Base-by-base conservation (phyloP, 2,797 vertebrate genomes). In the Schizopygopsis malacanthus region DNA sequence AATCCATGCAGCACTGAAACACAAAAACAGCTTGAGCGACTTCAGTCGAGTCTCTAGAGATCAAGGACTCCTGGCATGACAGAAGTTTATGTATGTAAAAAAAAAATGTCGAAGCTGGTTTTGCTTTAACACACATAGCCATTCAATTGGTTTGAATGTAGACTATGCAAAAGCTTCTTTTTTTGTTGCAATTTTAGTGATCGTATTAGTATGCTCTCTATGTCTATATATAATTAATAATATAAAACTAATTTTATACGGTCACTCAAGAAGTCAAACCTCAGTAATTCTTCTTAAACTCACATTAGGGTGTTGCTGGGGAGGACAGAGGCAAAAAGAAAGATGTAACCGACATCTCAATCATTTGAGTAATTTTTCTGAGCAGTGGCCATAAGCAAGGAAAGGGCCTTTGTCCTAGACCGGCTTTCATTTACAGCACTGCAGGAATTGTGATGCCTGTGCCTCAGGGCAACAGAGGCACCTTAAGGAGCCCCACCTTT, bases 401-500 rank as follows among this genome's bases (percentile, higher is more conserved):
- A 90, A 93, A 94, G 94, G 91, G 93, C 93, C 94, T 95, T 95
- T 95, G 95, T 95, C 94, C 93, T 92, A 85, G 70, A 85, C 81
- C 87, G 91, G 92, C 94, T 95, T 94, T 94, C 90, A 94, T 94
- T 93, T 94, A 92, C 93, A 93, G 91, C 94, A 94, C 94, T 93
- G 92, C 92, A 91, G 94, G 93, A 95, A 93, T 94, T 92, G 94
- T 95, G 95, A 95, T 95, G 94, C 91, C 94, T 92, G 89, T 93
- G 94, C 94, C 95, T 94, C 90, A 90, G 93, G 95, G 95, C 95
- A 90, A 95, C 92, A 95, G 93, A 95, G 91, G 93, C 94, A 95
- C 95, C 95, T 95, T 93, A 94, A 95, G 94, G 94, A 95, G 93
- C 91, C 92, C 93, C 94, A 95, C 95, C 94, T 96, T 95, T 95